Evolutionary conservation across 1,140 invertebrate genomes (phyloP).

Genomic region (Trachymyrmex cornetzi): DNA sequence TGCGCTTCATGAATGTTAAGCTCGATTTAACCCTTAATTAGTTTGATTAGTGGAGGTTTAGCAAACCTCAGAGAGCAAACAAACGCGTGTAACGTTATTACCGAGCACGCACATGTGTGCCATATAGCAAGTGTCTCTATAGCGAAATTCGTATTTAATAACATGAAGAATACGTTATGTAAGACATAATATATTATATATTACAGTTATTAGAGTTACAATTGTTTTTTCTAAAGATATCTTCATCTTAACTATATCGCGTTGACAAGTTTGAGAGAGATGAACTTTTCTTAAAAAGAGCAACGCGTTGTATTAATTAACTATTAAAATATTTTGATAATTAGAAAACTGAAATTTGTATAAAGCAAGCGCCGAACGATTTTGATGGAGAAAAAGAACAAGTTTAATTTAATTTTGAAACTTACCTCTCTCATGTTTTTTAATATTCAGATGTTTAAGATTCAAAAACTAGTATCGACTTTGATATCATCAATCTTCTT

Average conservation of each 20-base stretch:
- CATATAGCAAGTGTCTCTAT: not conserved
- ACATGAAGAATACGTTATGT: not conserved
- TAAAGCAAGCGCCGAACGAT: not conserved
- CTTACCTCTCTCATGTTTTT: not conserved
- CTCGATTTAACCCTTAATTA: constrained; percentile 48
- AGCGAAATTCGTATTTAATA: not conserved
- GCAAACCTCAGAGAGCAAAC: constrained; percentile 21
- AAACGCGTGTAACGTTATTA: constrained; percentile 35
- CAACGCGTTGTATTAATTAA: not conserved
- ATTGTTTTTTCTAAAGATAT: not conserved
- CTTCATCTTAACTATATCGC: not conserved
- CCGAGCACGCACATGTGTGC: not conserved
- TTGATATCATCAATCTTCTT: not conserved
- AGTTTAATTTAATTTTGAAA: constrained; percentile 16
- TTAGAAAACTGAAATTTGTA: not conserved
- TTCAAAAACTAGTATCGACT: not conserved
- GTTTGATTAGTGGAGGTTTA: constrained; percentile 36
- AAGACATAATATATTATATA: not conserved
- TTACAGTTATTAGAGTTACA: not conserved
- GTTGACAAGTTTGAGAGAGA: not conserved
- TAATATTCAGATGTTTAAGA: constrained; percentile 36
- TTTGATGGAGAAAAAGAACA: not conserved
- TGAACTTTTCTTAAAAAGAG: not conserved
- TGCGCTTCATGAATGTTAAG: constrained; percentile 33
- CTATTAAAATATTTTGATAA: not conserved